These are phyloP conservation scores for Scortum barcoo DNA, from an alignment of 2,113 vertebrate genomes.

Conservation along the genomic window DNA sequence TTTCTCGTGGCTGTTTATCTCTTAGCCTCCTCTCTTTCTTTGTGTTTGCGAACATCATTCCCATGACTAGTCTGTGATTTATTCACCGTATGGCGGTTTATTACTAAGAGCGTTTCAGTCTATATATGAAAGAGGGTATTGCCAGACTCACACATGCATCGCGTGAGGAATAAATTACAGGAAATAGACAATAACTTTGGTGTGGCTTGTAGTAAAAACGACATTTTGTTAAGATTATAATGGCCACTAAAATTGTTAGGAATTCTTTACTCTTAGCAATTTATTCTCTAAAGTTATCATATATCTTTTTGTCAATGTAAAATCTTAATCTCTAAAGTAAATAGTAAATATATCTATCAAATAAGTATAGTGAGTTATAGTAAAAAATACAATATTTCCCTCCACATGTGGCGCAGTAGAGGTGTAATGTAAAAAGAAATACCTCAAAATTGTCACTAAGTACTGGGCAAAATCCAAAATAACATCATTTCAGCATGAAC, in stretches of 20 bases:
- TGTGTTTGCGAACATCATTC: conserved; percentile 4
- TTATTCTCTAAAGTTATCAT: too few species aligned
- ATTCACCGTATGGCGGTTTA: conserved; percentile 20
- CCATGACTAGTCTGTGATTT: neutral
- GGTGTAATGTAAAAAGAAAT: neutral
- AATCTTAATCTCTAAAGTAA: too few species aligned
- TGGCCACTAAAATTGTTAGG: too few species aligned
- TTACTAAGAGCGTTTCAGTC: neutral
- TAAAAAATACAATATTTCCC: neutral
- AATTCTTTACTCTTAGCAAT: too few species aligned
- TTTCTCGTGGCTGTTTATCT: conserved; percentile 18
- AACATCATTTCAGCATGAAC: neutral
- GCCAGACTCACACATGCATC: conserved; percentile 11
- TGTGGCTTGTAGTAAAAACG: neutral
- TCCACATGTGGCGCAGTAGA: neutral
- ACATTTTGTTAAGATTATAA: conserved; percentile 4
- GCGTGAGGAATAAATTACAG: neutral
- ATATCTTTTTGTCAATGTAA: too few species aligned
- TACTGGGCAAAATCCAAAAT: neutral
- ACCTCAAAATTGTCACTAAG: neutral
- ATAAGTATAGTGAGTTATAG: neutral
- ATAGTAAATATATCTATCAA: too few species aligned
- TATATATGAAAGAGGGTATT: neutral
- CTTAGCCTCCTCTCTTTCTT: neutral
- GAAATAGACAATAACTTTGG: neutral